Evolutionary conservation across 2,797 vertebrate genomes (phyloP), one percentile per base, ranked within the genome.

Genomic region (Pangasius djambal): DNA sequence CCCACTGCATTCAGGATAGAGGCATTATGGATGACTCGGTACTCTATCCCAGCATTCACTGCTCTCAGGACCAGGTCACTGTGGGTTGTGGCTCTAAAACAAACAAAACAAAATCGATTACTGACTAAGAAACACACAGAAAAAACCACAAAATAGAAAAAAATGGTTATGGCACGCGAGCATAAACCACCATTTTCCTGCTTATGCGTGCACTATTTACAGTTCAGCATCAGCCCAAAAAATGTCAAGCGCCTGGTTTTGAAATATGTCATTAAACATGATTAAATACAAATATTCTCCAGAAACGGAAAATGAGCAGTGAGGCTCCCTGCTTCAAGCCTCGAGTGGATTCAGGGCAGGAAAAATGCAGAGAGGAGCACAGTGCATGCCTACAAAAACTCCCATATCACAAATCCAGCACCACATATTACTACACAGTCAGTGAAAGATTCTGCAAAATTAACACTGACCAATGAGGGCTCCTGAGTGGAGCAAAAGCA

Each of bases 1-100:
- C 98, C 98, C 57, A 99, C 96, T 0, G 98, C 97, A 57, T 96
- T 99, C 96, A 99, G 95, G 93, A 99, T 97, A 86, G 98, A 99
- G 85, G 98, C 98, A 59, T 99, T 99, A 93, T 99, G 98, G 93
- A 99, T 95, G 89, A 99, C 97, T 16, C 89, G 93, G 90, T 98
- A 98, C 0, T 97, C 95, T 94, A 99, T 96, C 88, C 98, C 98
- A 94, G 96, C 86, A 90, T 97, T 93, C 86, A 97, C 95, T 89
- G 98, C 98, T 95, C 98, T 97, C 55, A 99, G 95, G 77, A 99
- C 95, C 92, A 99, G 96, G 93, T 99, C 98, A 28, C 98, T 98
- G 95, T 99, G 98, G 1, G 98, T 99, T 0, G 98, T 99, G 52
- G 98, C 98, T 88, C 98, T 99, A 93, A 85, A 92, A 50, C 55